Conservation (phyloP, 1,140 invertebrate genomes). For the Mesaphorura yosii region DNA sequence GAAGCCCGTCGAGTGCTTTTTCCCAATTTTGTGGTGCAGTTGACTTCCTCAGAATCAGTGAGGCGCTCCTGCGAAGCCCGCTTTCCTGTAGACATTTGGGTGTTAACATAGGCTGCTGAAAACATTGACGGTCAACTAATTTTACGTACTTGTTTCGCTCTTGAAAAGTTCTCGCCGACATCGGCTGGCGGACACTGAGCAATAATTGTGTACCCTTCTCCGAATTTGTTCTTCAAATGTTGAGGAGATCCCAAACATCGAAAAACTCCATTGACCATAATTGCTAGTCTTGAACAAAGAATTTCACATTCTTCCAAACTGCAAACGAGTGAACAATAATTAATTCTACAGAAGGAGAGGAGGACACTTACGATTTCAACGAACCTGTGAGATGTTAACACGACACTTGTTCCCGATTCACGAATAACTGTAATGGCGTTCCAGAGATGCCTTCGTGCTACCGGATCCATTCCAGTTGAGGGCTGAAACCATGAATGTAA, state of each 20-base stretch:
- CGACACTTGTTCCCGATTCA: constrained; percentile 12
- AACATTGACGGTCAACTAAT: background rate
- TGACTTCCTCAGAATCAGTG: constrained; percentile 9
- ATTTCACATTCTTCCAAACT: constrained; percentile 44
- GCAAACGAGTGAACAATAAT: constrained; percentile 35
- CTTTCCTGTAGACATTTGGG: constrained; percentile 10
- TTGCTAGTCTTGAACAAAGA: constrained; percentile 37
- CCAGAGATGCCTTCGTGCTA: constrained; percentile 38
- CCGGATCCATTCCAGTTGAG: constrained; percentile 44
- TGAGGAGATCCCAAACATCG: constrained; percentile 37
- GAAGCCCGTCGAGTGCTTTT: constrained; percentile 21
- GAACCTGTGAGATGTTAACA: constrained; percentile 13
- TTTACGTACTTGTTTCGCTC: constrained; percentile 18
- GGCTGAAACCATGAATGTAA: constrained; percentile 48
- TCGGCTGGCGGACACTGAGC: constrained; percentile 29
- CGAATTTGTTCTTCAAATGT: constrained; percentile 42
- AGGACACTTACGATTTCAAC: no score
- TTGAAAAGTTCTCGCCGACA: constrained; percentile 18
- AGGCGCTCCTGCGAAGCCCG: constrained; percentile 17
- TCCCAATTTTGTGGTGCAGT: constrained; percentile 19
- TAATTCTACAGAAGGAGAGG: background rate
- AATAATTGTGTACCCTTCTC: constrained; percentile 47
- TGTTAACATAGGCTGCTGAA: background rate
- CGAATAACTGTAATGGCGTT: constrained; percentile 31
- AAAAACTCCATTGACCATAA: constrained; percentile 40